Percentiles rank a stretch among this genome's conserved stretches.
Conservation (phyloP, 2,113 vertebrate species). For the Ceuthmochares aereus region DNA sequence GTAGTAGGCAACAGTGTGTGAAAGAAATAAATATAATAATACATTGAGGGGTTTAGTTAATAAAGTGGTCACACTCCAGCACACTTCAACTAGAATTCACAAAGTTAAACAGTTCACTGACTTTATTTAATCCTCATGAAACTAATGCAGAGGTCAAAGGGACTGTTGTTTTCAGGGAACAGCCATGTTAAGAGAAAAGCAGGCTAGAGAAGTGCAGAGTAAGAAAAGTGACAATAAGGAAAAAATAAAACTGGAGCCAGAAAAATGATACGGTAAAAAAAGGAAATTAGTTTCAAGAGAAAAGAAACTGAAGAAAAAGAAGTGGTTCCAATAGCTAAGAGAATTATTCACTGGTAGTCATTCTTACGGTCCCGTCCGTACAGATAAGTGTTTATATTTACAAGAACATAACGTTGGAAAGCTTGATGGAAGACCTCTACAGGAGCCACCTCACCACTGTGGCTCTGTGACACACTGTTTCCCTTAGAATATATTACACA, state of each 20-base stretch:
- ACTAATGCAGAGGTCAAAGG: conserved; percentile 3
- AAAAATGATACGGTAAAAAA: neutral
- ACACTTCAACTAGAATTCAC: neutral
- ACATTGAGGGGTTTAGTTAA: neutral
- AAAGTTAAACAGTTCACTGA: conserved; percentile 4
- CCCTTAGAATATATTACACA: no score
- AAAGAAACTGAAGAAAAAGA: neutral
- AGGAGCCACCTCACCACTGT: fast-evolving
- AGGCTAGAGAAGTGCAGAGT: neutral
- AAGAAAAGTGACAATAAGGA: neutral
- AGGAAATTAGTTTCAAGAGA: neutral
- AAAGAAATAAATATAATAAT: conserved; percentile 39
- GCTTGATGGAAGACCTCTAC: neutral
- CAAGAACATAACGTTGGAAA: neutral
- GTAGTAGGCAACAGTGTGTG: neutral
- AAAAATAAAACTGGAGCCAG: neutral
- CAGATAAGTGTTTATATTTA: neutral
- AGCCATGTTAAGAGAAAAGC: neutral
- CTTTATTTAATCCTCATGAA: conserved; percentile 1
- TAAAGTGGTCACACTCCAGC: neutral
- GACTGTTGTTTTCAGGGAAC: neutral
- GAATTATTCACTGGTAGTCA: neutral
- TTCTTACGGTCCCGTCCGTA: neutral
- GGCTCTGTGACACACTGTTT: neutral
- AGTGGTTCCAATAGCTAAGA: neutral